Base-by-base conservation (phyloP, 2,888 invertebrate genomes). In the Panzeria rudis region DNA sequence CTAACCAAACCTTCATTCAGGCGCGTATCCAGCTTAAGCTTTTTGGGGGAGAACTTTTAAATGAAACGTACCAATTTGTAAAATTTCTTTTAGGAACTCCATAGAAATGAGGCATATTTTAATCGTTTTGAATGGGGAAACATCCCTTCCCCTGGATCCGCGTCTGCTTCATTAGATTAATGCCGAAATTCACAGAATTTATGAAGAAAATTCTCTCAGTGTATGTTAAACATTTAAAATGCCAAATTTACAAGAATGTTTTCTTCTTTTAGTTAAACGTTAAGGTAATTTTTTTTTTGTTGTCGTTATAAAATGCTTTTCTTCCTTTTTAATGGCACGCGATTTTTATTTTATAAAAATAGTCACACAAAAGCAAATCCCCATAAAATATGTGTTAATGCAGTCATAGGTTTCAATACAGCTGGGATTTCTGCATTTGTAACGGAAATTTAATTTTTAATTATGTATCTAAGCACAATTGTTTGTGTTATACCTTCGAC, bases 191-290 rank as follows among this genome's bases (percentile, higher is more conserved):
- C n/a, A n/a, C n/a, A n/a, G n/a, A n/a, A n/a, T n/a, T n/a, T n/a
- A n/a, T n/a, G n/a, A n/a, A n/a, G n/a, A n/a, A n/a, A n/a, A n/a
- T n/a, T n/a, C n/a, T n/a, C n/a, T n/a, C n/a, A n/a, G n/a, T n/a
- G n/a, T n/a, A n/a, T 44, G 54, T 82, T 62, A 23, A 69, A 72
- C 38, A 54, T 47, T 66, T 66, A 20, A 32, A 32, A 29, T 20
- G 2, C 15, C 13, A 17, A 47, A 47, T 17, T 17, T 47, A 17
- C 47, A 47, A 44, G n/a, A n/a, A 44, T 29, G 29, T 29, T 29
- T 29, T n/a, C n/a, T 8, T n/a, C 8, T 47, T 47, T 17, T 13
- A 17, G 47, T n/a, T 64, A 25, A 66, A 47, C 17, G 7, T 13
- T 17, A 23, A 68, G 20, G 35, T 59, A 15, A 9, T 64, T 9